Evolutionary conservation across 2,888 invertebrate genomes (phyloP), one percentile per base, ranked within the genome.

Genomic region (Phyllotreta striolata): DNA sequence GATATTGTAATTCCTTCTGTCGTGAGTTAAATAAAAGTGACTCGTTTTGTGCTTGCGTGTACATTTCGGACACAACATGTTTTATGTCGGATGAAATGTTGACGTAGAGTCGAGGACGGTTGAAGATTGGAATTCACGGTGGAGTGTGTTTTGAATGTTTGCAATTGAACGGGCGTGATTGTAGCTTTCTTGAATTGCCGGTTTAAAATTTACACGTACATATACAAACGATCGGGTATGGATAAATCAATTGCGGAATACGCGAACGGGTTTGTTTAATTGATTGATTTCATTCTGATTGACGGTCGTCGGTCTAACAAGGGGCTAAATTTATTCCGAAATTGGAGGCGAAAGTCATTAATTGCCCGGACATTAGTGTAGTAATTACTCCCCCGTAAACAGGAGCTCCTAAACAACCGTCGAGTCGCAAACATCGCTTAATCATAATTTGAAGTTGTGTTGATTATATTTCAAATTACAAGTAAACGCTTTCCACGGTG

Each of bases 1-100:
- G 63, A 47, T 66, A 67, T 67, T 69, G 69, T 69, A 67, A 66
- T 82, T 81, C 13, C 79, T 72, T 65, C 79, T 24, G 24, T 79
- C 61, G 67, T 61, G 64, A 60, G 61, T 58, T 57, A 62, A 57
- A 62, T 59, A 51, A 61, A 64, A 64, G 47, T 60, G 57, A 57
- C 52, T 64, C 44, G 51, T 52, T 62, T 24, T 57, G 57, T 62
- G 56, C 60, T 56, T 64, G 38, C 38, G 54, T 63, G 59, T 59
- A 49, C 55, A 59, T 58, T 59, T 24, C 24, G 24, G 24, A 24
- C 49, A 59, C 59, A 59, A 43, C 43, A 58, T 12, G 41, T 49
- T 56, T 56, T 63, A 35, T 47, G 46, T 54, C 38, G 12, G 37
- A 55, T 8, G 14, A 41, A 43, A 38, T 12, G 54, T 52, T 52